Evolutionary conservation across 2,113 vertebrate genomes (phyloP).

Genomic region (Sapayoa aenigma): DNA sequence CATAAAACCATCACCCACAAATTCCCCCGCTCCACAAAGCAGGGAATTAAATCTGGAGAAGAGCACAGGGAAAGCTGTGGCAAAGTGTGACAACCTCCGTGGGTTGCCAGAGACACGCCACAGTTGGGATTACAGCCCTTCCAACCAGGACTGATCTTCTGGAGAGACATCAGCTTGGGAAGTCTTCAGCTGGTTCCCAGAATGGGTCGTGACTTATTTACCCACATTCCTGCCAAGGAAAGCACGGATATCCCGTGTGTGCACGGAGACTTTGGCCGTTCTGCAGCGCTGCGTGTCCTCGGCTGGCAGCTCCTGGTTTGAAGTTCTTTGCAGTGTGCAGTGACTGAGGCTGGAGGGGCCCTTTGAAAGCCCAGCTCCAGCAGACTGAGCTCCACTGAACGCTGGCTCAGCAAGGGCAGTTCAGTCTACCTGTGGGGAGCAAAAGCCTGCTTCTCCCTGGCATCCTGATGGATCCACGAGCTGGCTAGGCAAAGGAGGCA

Average conservation of each 20-base stretch:
- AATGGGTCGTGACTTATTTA: not conserved
- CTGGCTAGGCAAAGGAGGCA: not conserved
- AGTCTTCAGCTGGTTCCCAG: not conserved
- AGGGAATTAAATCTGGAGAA: conserved; percentile 1
- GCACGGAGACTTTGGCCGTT: not conserved
- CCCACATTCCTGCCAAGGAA: not conserved
- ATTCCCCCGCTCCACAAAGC: not conserved
- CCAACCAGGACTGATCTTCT: not conserved
- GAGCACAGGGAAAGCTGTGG: not conserved
- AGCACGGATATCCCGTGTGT: not conserved
- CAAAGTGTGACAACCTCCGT: not conserved
- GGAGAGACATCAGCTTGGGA: fast-evolving
- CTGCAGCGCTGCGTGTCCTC: not conserved
- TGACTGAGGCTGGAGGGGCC: not conserved
- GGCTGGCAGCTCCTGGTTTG: not conserved
- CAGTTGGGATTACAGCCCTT: not conserved
- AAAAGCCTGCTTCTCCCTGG: not conserved
- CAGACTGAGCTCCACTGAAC: not conserved
- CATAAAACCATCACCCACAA: not conserved
- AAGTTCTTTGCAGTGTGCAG: not conserved
- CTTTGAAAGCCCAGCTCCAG: not conserved
- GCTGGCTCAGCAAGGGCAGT: not conserved
- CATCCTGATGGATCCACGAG: fast-evolving
- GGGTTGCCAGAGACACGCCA: not conserved
- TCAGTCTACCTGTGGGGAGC: not conserved